Evolutionary conservation across 1,140 invertebrate genomes (phyloP), one percentile per base, ranked within the genome.

Genomic region (Micrasema minimum): DNA sequence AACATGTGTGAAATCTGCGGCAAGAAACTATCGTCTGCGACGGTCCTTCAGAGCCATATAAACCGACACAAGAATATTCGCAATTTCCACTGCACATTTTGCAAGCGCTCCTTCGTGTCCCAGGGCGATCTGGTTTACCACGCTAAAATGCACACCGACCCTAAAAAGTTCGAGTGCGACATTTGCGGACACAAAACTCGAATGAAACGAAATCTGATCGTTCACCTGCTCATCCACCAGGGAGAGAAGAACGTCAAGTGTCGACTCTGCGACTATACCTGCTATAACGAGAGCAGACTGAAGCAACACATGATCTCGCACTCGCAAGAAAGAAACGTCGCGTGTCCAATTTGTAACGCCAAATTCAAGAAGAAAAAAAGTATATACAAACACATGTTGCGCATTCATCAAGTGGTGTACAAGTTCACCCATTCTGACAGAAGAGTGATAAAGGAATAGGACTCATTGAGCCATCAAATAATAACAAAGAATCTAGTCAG

Each of bases 81-180:
- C 31, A 83, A 84, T 72, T 84, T 78, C 53, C 84, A 77, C 57
- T 85, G 83, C 77, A 81, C 83, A 74, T 79, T 80, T 26, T 85
- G 82, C 78, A 82, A 82, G 5, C 75, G 77, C 64, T 81, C 79
- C 26, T 84, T 85, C 79, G 79, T 85, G 6, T 81, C 81, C 46
- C 77, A 76, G 43, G 80, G 80, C 46, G 82, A 84, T 61, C 72
- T 85, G 69, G 23, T 78, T 10, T 83, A 82, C 69, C 80, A 82
- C 69, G 72, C 65, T 6, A 69, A 71, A 43, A 78, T 61, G 0
- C 90, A 91, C 77, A 82, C 80, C 0, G 77, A 79, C 20, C 80
- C 84, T 11, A 88, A 85, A 81, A 88, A 80, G 64, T 88, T 77
- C 77, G 82, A 74, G 10, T 87, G 86, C 74, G 76, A 81, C 14